phyloP scores from a whole-genome alignment of 2,797 vertebrate genomes.

The Lindbergichthys nudifrons region DNA sequence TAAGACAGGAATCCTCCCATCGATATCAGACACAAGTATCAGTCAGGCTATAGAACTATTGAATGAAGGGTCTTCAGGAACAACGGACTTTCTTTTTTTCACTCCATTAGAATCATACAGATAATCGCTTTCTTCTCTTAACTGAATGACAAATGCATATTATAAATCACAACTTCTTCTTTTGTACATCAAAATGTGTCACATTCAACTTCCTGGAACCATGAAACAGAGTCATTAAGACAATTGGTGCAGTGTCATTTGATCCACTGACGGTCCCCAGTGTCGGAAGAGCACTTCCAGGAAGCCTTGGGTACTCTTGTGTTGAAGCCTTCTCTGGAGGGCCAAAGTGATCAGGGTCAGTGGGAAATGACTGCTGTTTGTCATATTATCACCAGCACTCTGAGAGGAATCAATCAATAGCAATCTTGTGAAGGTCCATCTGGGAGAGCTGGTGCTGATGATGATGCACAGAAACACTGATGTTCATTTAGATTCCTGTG shows the following conservation, averaged over 20 bases:
- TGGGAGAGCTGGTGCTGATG: constrained; percentile 45
- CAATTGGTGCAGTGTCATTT: constrained; percentile 63
- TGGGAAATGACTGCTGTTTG: constrained; percentile 79
- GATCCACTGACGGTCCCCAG: constrained; percentile 68
- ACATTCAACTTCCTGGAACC: constrained; percentile 50
- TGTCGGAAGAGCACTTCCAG: constrained; percentile 68
- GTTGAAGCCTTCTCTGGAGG: constrained; percentile 68
- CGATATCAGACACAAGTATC: not conserved
- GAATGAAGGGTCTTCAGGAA: not conserved
- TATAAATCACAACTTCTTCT: not conserved
- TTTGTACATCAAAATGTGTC: constrained; percentile 22
- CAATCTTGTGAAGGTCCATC: constrained; percentile 68
- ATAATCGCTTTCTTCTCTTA: not conserved
- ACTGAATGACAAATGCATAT: not conserved
- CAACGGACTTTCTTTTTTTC: not conserved
- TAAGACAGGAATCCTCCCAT: not conserved
- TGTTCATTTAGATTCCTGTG: not conserved
- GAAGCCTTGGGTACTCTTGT: constrained; percentile 69
- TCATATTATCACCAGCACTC: constrained; percentile 78
- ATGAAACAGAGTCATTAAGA: constrained; percentile 60
- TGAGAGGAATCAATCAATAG: constrained; percentile 75
- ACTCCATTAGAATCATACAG: not conserved
- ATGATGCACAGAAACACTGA: constrained; percentile 30
- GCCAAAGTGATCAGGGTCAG: constrained; percentile 73
- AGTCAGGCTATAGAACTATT: not conserved